Base-by-base conservation (phyloP, 2,888 invertebrate species). In the Callinectes sapidus region DNA sequence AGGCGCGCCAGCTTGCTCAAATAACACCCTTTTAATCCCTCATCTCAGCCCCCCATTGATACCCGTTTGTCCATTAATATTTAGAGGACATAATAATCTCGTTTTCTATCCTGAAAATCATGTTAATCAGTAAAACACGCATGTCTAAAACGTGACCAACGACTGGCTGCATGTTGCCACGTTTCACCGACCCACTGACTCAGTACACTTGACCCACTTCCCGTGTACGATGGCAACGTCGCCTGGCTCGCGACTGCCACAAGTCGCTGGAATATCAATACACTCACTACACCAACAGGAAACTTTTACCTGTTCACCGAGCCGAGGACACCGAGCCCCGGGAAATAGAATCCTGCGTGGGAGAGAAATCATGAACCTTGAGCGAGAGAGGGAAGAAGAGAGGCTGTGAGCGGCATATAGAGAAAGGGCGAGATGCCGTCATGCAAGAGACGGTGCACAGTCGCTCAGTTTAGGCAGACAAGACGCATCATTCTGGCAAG, bases 121-220 rank as follows among this genome's bases (percentile, higher is more conserved):
- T 81, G 81, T 81, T 32, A 81, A 35, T 35, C 81, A 28, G 16
- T 54, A 77, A 91, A 91, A 93, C 87, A 92, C 89, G 91, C 91
- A 91, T 92, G 92, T 92, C 77, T 54, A 90, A 92, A 92, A 92
- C 90, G 87, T 90, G 92, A 92, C 87, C 90, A 90, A 71, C 77
- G 90, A 90, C 87, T 87, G 81, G 88, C 28, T 81, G 92, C n/a
- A 66, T 90, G 93, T 85, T 93, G 93, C 93, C 93, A 93, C 87
- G 91, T 92, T 42, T 86, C 87, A 87, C 90, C 93, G 93, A 93
- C 93, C 93, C 93, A 93, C 92, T 93, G 93, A 93, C 93, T 93
- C 87, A 93, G 92, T 93, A 93, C 93, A 93, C 93, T 93, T 93
- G 93, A 93, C 93, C 93, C 93, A 93, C 93, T 93, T 92, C 90